Evolutionary conservation across 2,888 invertebrate genomes (phyloP).

Genomic region (Melikaiella ostensackeni): DNA sequence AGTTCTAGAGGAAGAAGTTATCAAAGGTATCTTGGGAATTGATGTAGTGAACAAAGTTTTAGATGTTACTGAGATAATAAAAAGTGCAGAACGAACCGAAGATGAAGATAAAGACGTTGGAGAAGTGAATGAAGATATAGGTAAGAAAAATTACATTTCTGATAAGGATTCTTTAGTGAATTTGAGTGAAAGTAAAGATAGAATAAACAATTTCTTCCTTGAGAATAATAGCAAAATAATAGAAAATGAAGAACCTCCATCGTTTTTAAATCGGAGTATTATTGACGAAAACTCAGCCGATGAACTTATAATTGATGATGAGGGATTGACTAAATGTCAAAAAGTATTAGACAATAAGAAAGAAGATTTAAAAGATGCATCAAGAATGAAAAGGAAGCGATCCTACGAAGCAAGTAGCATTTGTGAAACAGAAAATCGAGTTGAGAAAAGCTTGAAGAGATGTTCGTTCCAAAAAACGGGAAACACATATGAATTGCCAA

Average conservation of each 20-base stretch:
- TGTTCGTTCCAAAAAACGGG: not conserved
- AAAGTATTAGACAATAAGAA: not conserved
- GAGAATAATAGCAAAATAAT: not conserved
- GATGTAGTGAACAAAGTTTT: not conserved
- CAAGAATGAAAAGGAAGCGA: not conserved
- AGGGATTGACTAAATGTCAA: not conserved
- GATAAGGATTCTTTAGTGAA: no score
- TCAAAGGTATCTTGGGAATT: not conserved
- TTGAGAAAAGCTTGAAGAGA: not conserved
- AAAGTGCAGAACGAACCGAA: not conserved
- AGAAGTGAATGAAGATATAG: not conserved
- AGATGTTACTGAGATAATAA: not conserved
- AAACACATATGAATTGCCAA: not conserved
- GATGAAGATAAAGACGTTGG: not conserved
- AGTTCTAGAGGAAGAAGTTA: not conserved
- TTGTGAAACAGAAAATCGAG: not conserved
- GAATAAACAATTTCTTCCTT: not conserved
- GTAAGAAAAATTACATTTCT: not conserved
- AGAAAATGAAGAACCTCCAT: conserved; percentile 28
- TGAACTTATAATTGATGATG: not conserved
- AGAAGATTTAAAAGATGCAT: not conserved
- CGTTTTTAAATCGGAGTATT: not conserved
- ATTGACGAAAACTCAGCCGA: not conserved
- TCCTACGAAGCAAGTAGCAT: not conserved
- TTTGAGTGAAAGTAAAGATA: no score